phyloP scores from a whole-genome alignment of 2,797 vertebrate species.

The Heteromormyrus szaboi region DNA sequence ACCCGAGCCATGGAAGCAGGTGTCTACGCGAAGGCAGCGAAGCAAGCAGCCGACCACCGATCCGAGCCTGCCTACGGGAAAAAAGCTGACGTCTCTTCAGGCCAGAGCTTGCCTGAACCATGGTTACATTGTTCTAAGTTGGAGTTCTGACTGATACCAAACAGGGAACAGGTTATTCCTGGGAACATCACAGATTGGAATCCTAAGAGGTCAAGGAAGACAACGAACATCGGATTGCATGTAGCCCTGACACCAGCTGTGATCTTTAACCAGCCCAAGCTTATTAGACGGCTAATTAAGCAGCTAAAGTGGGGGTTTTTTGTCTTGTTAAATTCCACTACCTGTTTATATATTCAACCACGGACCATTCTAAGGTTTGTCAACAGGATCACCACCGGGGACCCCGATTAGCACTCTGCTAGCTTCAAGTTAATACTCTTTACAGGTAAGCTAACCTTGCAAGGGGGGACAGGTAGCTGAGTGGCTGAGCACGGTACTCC shows the following conservation, averaged over 20 bases:
- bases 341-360: neutral
- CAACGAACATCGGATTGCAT: neutral
- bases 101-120: neutral
- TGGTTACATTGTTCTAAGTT: neutral
- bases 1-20: slow-evolving; percentile 16
- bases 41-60: neutral
- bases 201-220: neutral
- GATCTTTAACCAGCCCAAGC: neutral
- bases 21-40: neutral
- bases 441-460: neutral
- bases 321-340: neutral
- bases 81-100: neutral
- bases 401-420: neutral
- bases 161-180: neutral
- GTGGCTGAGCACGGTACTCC: neutral
- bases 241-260: neutral
- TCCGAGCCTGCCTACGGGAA: neutral
- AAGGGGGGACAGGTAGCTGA: neutral
- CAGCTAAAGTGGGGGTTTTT: neutral
- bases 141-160: neutral
- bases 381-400: neutral
- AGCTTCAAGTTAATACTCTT: neutral
- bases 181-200: neutral
- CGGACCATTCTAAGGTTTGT: neutral
- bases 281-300: neutral